Base-by-base conservation (phyloP, 2,113 vertebrate species). In the Stercorarius parasiticus region DNA sequence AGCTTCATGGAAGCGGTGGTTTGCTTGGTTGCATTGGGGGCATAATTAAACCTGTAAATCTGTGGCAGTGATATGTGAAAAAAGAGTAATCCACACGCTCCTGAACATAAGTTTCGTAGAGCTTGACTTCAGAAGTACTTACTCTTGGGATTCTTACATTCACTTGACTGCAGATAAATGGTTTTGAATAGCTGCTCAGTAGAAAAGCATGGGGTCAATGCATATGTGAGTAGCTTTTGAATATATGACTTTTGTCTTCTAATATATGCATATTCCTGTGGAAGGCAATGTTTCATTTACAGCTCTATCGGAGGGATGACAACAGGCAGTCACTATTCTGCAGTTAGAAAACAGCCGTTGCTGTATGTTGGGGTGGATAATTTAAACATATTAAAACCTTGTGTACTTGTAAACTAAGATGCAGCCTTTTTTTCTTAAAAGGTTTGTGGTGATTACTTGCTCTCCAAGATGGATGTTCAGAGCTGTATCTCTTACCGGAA, bases 381-480 rank as follows among this genome's bases (percentile, higher is more conserved):
- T 49, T 23, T 22, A 17, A 56, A 55, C 8, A 1, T 8, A 9
- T 2, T 32, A 45, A 69, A 52, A 3, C 21, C 8, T 32, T 6
- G 12, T 40, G 12, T 61, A 4, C 40, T 40, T 73, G 36, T 56
- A 34, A 90, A 27, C 53, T 88, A 45, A 93, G 50, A 27, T 38
- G 58, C 45, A 50, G 42, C 77, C 26, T n/a, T 85, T 88, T 88
- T 45, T 55, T 58, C 74, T 58, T 42, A 21, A 32, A 95, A 99
- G 99, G 99, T 99, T 90, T 99, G 99, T 98, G 99, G 99, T 7
- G 99, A 99, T 98, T 99, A 99, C 98, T 98, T 99, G 97, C 98
- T 99, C 14, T 99, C 99, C 83, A 99, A 98, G 97, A 99, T 99
- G 98, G 99, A 99, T 55, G 97, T 98, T 92, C 98, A 98, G 97